These are phyloP conservation scores for Tenthredo distinguenda DNA, from an alignment of 2,888 invertebrate genomes.

Conservation along the genomic window DNA sequence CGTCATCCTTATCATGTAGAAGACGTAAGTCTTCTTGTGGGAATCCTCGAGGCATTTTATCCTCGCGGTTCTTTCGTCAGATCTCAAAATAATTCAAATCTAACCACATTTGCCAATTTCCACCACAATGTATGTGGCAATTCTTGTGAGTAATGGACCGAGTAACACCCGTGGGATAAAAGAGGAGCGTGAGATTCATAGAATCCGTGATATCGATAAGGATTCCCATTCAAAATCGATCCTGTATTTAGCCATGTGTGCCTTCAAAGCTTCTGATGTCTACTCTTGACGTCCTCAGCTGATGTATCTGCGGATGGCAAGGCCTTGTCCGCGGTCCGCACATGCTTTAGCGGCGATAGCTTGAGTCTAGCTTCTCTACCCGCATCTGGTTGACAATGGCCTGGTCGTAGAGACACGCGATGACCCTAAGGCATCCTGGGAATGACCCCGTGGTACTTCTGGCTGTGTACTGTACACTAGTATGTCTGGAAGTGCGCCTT, in stretches of 20 bases:
- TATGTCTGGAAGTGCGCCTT: neutral
- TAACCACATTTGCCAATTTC: neutral
- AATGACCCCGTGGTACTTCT: conserved; percentile 62
- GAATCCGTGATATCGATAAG: neutral
- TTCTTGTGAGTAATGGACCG: neutral
- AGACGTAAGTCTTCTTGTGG: conserved; percentile 64
- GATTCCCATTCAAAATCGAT: neutral
- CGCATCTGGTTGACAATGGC: conserved; percentile 39
- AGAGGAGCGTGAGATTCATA: neutral
- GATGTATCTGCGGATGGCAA: neutral
- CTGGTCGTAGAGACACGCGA: conserved; percentile 64
- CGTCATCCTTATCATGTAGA: conserved; percentile 63
- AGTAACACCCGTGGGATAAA: neutral
- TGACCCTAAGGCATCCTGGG: conserved; percentile 71
- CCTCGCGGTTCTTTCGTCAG: neutral
- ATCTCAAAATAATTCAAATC: neutral
- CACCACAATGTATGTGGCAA: neutral
- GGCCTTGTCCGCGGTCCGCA: neutral
- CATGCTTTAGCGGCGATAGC: neutral
- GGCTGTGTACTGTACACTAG: neutral
- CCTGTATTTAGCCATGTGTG: neutral
- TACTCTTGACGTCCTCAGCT: neutral
- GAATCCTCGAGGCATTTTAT: conserved; percentile 55
- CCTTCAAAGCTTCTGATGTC: neutral
- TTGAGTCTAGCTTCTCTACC: conserved; percentile 2